Evolutionary conservation across 2,888 invertebrate species (phyloP).

Genomic region (Melikaiella ostensackeni): DNA sequence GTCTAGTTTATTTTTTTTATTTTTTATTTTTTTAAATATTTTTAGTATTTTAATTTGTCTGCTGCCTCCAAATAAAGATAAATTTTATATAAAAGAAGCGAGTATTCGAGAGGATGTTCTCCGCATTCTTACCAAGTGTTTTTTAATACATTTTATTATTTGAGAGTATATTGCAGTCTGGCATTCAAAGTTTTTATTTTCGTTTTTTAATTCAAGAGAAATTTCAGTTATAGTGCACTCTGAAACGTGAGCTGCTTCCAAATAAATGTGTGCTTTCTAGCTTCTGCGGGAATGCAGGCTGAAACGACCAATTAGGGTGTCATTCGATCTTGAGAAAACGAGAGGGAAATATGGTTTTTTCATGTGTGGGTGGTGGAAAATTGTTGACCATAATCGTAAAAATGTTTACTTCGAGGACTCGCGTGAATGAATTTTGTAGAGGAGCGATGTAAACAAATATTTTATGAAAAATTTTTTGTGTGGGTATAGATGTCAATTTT

Average conservation of each 20-base stretch:
- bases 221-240: not conserved
- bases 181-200: not conserved
- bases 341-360: not conserved
- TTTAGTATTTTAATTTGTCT: not conserved
- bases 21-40: too few species aligned
- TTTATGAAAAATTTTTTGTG: not conserved
- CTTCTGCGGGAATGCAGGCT: not conserved
- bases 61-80: constrained; percentile 1
- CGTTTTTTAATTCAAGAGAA: constrained; percentile 18
- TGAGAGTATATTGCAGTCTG: constrained; percentile 23
- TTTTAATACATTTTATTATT: constrained; percentile 18
- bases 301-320: constrained; percentile 4
- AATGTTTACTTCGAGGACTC: not conserved
- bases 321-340: not conserved
- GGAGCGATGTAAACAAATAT: not conserved
- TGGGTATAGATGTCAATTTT: not conserved
- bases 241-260: constrained; percentile 21
- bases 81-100: not conserved
- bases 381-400: not conserved
- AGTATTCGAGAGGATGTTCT: constrained; percentile 4
- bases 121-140: constrained; percentile 6
- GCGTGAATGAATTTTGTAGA: not conserved
- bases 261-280: constrained; percentile 3
- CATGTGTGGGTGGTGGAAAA: not conserved
- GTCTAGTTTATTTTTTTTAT: constrained; percentile 43